These are phyloP conservation scores for Hycleus cichorii DNA, from an alignment of 1,140 invertebrate genomes.

Conservation along the genomic window DNA sequence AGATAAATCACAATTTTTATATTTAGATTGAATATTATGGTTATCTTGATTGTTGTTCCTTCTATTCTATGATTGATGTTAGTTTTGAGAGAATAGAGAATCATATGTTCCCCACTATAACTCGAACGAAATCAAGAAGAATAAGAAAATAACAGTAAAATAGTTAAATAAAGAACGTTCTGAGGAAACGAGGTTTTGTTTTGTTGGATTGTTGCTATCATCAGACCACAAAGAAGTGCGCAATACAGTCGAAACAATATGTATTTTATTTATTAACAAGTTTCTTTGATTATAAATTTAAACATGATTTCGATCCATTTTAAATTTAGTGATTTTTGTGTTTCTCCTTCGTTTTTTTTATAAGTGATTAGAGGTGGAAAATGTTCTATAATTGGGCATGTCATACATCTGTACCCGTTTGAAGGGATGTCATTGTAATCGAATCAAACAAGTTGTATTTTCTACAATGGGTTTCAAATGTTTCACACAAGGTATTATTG, in stretches of 20 bases:
- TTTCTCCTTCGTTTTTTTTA: not conserved
- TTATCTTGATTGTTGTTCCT: no score
- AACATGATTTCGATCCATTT: not conserved
- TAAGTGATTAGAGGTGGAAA: not conserved
- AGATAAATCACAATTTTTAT: no score
- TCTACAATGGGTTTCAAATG: conserved; percentile 25
- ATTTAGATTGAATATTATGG: no score
- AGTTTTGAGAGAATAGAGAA: no score
- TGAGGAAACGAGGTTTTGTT: no score
- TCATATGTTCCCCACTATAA: no score
- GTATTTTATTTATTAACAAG: no score
- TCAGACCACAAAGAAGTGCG: not conserved
- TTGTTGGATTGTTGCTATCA: not conserved
- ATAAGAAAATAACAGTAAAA: no score
- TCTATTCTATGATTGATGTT: no score
- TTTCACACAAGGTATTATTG: conserved; percentile 19
- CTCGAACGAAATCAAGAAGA: no score
- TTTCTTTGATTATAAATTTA: not conserved
- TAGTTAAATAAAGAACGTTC: no score
- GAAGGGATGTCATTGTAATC: conserved; percentile 15
- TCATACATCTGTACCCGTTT: conserved; percentile 9
- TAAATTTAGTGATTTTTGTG: not conserved
- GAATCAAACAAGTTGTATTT: conserved; percentile 23
- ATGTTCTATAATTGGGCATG: conserved; percentile 17
- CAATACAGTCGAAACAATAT: no score